A percentile compares a stretch with the other conserved stretches of the same genome.
Conservation (phyloP, 2,113 vertebrate genomes). For the Melanocharis versteri region DNA sequence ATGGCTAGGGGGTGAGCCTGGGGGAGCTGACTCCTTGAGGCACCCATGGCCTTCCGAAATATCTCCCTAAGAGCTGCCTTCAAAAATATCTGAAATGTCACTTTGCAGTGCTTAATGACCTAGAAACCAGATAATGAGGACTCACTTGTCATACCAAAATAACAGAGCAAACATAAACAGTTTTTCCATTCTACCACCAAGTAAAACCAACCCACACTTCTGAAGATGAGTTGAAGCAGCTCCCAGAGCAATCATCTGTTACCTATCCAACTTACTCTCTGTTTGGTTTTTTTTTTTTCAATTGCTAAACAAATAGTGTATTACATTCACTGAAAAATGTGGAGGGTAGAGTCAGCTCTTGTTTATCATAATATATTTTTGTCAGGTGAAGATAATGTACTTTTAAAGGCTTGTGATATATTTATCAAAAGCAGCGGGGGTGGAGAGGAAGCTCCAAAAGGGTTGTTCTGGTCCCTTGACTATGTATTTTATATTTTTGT, state of each 20-base stretch:
- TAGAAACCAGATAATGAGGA: background rate
- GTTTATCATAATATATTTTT: background rate
- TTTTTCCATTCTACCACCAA: background rate
- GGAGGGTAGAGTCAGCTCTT: background rate
- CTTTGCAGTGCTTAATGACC: background rate
- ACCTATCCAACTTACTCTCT: background rate
- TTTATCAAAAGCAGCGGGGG: background rate
- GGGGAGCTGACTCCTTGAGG: background rate
- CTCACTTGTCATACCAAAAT: background rate
- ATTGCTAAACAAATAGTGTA: background rate
- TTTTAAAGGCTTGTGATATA: background rate
- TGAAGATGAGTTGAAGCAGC: background rate
- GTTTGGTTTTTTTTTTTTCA: background rate
- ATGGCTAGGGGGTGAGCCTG: background rate
- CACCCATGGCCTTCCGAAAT: fast-evolving
- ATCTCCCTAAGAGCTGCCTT: background rate
- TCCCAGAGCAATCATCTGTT: background rate
- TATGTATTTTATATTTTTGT: background rate
- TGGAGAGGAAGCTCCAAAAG: background rate
- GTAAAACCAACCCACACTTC: background rate
- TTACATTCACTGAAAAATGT: background rate
- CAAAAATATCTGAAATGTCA: background rate
- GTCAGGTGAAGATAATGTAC: background rate
- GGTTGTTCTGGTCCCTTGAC: background rate
- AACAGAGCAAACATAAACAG: background rate